Evolutionary conservation across 2,888 invertebrate species (phyloP), one percentile per base, ranked within the genome.

Genomic region (Napeogenes sylphis): DNA sequence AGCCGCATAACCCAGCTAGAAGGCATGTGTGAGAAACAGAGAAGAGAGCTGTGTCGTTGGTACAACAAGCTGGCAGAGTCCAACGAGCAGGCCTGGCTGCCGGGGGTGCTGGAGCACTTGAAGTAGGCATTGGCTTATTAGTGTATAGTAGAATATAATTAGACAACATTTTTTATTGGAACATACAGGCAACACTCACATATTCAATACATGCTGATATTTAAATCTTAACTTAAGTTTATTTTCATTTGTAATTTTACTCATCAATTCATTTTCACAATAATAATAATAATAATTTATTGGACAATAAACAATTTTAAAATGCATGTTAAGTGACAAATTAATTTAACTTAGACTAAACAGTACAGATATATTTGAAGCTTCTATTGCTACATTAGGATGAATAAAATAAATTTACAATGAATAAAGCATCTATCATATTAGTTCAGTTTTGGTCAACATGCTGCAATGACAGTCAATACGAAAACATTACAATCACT

Each of bases 1-100:
- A 84, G 85, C 62, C 84, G 90, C 45, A 87, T 91, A 56, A 83
- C 84, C 0, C 88, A 90, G 65, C 69, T 91, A 32, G 90, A 89
- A 66, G 83, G 81, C 0, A 66, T 80, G 14, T 85, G 84, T 53
- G 90, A 91, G 77, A 77, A 83, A 42, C 87, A 87, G 66, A 73
- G 90, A 2, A 76, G 90, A 0, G 90, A 91, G 70, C 70, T 87
- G 57, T 76, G 84, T 42, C 75, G 83, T 4, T 91, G 90, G 90
- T 91, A 85, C 70, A 77, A 80, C 53, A 84, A 84, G 59, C 73
- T 83, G 33, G 68, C 76, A 21, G 90, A 89, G 53, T 79, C 85
- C 2, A 73, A 78, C 0, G 77, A 80, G 0, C 78, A 78, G 3
- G 85, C 84, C 56, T 90, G 90, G 90, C 79, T 91, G 61, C 81